Percentiles rank a stretch among this genome's conserved stretches.
These are phyloP conservation scores for Temnothorax longispinosus DNA, from an alignment of 1,140 invertebrate genomes.

Conservation along the genomic window DNA sequence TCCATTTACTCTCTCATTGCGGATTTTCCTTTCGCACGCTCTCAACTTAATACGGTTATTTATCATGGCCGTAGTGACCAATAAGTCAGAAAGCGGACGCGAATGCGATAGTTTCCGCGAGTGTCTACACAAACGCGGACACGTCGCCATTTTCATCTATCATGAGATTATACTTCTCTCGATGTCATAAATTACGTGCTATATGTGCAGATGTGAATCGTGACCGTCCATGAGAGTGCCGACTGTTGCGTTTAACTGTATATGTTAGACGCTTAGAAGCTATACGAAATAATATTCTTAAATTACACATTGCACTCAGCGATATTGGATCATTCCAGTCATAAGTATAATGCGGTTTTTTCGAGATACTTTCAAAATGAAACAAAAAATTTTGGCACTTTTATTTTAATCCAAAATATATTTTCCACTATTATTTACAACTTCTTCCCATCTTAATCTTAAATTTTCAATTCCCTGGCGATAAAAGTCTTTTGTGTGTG, in stretches of 20 bases:
- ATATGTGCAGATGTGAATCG: neutral
- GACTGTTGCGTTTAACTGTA: neutral
- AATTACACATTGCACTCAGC: neutral
- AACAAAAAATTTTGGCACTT: no score
- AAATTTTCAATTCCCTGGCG: no score
- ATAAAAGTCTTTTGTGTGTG: no score
- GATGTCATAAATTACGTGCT: conserved; percentile 27
- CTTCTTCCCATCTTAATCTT: no score
- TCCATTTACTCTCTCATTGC: neutral
- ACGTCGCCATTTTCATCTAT: conserved; percentile 54
- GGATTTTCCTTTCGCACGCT: conserved; percentile 24
- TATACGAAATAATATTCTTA: neutral
- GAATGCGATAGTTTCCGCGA: conserved; percentile 15
- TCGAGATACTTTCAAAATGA: no score
- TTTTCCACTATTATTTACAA: no score
- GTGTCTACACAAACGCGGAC: conserved; percentile 27
- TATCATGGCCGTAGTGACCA: conserved; percentile 27
- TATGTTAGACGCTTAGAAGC: neutral
- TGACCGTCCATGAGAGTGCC: neutral
- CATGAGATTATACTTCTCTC: conserved; percentile 37
- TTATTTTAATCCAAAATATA: no score
- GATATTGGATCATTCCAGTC: no score
- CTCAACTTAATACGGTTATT: conserved; percentile 36
- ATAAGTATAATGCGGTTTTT: no score
- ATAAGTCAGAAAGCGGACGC: conserved; percentile 37